Conservation (phyloP, 35 echinoderm and acorn worm species). For the Lytechinus variegatus region DNA sequence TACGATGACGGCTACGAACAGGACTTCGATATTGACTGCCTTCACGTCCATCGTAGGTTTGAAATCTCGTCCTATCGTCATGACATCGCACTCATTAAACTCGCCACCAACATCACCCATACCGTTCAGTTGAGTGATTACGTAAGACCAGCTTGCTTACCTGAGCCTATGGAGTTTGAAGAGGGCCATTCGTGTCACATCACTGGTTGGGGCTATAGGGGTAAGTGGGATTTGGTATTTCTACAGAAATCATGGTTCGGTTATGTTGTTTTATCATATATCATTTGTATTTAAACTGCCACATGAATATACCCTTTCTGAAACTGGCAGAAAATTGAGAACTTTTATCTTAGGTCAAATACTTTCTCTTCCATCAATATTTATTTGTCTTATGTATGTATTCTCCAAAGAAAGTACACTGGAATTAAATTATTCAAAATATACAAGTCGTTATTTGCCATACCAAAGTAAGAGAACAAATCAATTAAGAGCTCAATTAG, state of each 20-base stretch:
- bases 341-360: too few species aligned
- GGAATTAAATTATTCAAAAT: too few species aligned
- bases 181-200: slow-evolving; percentile 64
- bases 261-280: too few species aligned
- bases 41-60: slow-evolving; percentile 71
- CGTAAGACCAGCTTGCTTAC: slow-evolving; percentile 74
- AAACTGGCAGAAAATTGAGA: too few species aligned
- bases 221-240: slow-evolving; percentile 34
- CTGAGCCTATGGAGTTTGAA: slow-evolving; percentile 67
- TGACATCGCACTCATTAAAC: slow-evolving; percentile 87
- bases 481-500: too few species aligned
- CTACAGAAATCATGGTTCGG: not conserved
- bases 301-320: too few species aligned
- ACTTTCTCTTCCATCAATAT: too few species aligned
- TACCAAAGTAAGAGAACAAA: too few species aligned
- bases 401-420: too few species aligned
- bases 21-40: slow-evolving; percentile 68
- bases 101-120: slow-evolving; percentile 54
- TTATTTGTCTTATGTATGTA: too few species aligned
- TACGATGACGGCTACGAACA: slow-evolving; percentile 65
- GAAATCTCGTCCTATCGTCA: slow-evolving; percentile 41
- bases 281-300: too few species aligned
- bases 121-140: slow-evolving; percentile 41
- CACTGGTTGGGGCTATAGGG: slow-evolving; percentile 86
- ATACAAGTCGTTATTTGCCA: too few species aligned